Base-by-base conservation (phyloP, 2,797 vertebrate species). In the Anguilla anguilla region DNA sequence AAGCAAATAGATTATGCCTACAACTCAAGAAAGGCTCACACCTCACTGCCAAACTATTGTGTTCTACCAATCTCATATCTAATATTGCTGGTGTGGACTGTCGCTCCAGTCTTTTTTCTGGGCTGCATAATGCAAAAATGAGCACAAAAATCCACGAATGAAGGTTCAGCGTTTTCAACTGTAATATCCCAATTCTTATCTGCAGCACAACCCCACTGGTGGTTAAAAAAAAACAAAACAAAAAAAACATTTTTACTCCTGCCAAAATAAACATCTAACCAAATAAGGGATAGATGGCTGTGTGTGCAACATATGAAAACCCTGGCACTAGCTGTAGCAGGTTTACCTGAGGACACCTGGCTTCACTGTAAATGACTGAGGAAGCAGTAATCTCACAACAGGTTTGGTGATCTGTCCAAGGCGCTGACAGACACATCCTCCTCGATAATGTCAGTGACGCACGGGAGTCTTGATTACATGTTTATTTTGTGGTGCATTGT, bases 351-450 rank as follows among this genome's bases (percentile, higher is more conserved):
- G 51, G 74, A n/a, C 22, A 43, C 6, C 31, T 22, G 17, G 10
- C 17, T 22, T 49, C 17, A 7, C 39, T 35, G 13, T 49, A 22
- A 82, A 35, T 25, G 43, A 74, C 9, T 82, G 19, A 19, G 43
- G 79, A 43, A 46, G 25, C 43, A 25, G 43, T 25, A 19, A 51
- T 51, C 43, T 39, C 28, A 11, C 79, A 55, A 89, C 83, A 83
- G 84, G 35, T n/a, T 55, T 49, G 61, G 17, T 64, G 93, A 90
- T 92, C 93, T 94, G 91, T 95, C 93, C 93, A 77, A 91, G 94
- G 93, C 94, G 90, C 94, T 95, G 93, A 95, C 93, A 86, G 61
- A 85, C 59, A 69, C 31, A 31, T 61, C 35, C 86, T 61, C 35
- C 86, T 55, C 57, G 17, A 28, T 0, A n/a, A 31, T 86, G 87